Percentiles rank a stretch among this genome's conserved stretches.
Evolutionary conservation across 2,797 vertebrate genomes (phyloP).

Genomic region (Bucorvus abyssinicus): DNA sequence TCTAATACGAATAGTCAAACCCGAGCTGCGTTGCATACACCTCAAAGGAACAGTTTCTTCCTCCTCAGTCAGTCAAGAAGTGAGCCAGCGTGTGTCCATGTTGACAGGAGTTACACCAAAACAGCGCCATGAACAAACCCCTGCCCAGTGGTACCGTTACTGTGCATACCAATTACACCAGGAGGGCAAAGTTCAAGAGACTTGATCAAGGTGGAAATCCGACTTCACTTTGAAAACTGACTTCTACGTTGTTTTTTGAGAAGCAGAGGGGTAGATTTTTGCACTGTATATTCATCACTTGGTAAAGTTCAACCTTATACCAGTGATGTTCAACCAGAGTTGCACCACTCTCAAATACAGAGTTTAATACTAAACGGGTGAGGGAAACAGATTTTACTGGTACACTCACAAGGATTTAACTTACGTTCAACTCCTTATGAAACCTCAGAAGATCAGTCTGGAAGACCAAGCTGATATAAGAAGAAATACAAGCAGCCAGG

Average conservation of each 20-base stretch:
- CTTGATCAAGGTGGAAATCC: background rate
- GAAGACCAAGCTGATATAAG: background rate
- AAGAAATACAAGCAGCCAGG: background rate
- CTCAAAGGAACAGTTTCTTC: background rate
- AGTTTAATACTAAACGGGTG: background rate
- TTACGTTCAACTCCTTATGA: background rate
- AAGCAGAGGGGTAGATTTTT: background rate
- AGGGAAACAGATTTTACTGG: background rate
- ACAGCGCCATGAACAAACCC: background rate
- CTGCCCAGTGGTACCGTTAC: background rate
- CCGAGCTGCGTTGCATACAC: background rate
- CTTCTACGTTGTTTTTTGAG: background rate
- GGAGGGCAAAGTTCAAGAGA: background rate
- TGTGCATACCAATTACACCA: background rate
- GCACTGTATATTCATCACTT: background rate
- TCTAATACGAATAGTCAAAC: background rate
- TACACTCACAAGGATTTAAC: background rate
- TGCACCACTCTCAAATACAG: background rate
- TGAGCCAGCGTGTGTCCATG: background rate
- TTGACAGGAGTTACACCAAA: background rate
- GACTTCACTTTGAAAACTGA: background rate
- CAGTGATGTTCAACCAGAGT: background rate
- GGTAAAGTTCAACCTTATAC: background rate
- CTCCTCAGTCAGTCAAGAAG: background rate
- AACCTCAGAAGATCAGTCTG: background rate